These are phyloP conservation scores for Ochlodes sylvanus DNA, from an alignment of 2,888 invertebrate genomes.

Conservation along the genomic window DNA sequence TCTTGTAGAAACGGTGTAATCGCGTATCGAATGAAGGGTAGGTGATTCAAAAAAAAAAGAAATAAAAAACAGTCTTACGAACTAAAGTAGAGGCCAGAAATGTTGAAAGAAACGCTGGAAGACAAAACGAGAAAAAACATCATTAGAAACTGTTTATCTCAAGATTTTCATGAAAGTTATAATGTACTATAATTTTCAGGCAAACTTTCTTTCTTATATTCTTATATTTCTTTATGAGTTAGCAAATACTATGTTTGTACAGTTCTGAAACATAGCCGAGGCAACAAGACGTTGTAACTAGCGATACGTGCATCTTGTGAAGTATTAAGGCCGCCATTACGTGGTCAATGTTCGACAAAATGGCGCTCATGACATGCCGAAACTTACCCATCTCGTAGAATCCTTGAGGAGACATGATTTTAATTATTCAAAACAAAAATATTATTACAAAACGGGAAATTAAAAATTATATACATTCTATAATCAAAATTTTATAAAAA, in stretches of 20 bases:
- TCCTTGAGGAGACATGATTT: conserved; percentile 73
- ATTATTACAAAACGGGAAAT: conserved; percentile 30
- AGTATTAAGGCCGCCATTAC: conserved; percentile 39
- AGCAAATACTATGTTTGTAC: conserved; percentile 15
- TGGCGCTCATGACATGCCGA: conserved; percentile 45
- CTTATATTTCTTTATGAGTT: conserved; percentile 9
- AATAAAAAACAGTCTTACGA: conserved; percentile 78
- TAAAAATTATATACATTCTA: conserved; percentile 32
- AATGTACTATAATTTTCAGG: neutral
- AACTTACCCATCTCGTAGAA: conserved; percentile 81
- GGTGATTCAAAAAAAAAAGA: conserved; percentile 41
- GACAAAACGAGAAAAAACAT: conserved; percentile 60
- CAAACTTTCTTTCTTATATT: conserved; percentile 8
- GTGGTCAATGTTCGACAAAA: conserved; percentile 41
- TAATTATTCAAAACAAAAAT: conserved; percentile 48
- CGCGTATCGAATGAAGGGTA: conserved; percentile 30
- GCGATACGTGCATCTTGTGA: conserved; percentile 30
- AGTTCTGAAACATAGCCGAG: conserved; percentile 5
- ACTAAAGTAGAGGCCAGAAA: conserved; percentile 84
- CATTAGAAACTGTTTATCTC: conserved; percentile 43
- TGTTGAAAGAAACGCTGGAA: conserved; percentile 83
- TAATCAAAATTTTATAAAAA: neutral
- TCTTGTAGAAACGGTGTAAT: conserved; percentile 22
- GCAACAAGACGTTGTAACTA: conserved; percentile 15
- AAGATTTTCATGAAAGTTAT: conserved; percentile 4